Base-by-base conservation (phyloP, 2,888 invertebrate genomes). In the Stenodema calcarata region DNA sequence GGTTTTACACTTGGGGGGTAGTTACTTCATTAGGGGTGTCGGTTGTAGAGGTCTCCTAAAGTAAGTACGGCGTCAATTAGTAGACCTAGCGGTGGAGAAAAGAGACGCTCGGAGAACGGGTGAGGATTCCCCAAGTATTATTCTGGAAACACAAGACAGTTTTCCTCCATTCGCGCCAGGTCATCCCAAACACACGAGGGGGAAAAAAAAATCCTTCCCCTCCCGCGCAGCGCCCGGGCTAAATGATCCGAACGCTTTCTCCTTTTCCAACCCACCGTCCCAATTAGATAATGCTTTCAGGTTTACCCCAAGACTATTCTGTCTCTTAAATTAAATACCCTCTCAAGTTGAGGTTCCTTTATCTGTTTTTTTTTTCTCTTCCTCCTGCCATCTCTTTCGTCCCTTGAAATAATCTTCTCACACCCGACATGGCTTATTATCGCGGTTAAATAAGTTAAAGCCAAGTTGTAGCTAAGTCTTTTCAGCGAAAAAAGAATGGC, bases 11-110 rank as follows among this genome's bases (percentile, higher is more conserved):
- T 86, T 86, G 79, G 86, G n/a, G 47, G 86, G 76, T 79, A 86
- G 86, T 86, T 86, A 86, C 86, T 86, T 86, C 86, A 86, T 86
- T 86, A 86, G 78, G 86, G 79, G 84, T 84, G 84, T 84, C 50
- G 54, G 16, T 62, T 62, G 62, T 62, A 9, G 18, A 62, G 62
- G 62, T 4, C 23, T 7, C 35, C 7, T 27, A 79, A 76, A 84
- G 78, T 86, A 78, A 62, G 78, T 44, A 54, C 78, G 78, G 50
- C 7, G 78, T 86, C 86, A 86, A 86, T 86, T 86, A 86, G 86
- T 18, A 23, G 70, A 70, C 44, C n/a, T n/a, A 23, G 18, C 73
- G 7, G 41, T 2, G 23, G 16, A 41, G 47, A 47, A 73, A 47
- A 70, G 73, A 41, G 54, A 23, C 16, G 27, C 12, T n/a, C 7